Base-by-base conservation (phyloP, 2,797 vertebrate species). In the Stomatorhinus walkeri region DNA sequence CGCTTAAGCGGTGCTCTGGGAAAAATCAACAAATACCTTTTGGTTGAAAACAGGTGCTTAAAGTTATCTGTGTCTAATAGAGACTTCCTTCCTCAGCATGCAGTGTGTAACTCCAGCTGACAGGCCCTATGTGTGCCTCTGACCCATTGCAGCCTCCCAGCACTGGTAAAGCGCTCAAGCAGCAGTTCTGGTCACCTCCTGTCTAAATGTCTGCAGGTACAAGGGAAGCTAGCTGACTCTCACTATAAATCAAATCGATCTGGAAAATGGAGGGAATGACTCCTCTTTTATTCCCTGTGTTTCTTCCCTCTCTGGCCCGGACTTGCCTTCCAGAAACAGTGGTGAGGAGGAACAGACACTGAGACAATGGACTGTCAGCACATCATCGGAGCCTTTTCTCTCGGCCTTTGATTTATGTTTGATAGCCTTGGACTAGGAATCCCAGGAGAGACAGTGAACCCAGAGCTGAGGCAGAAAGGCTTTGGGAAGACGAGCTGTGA, bases 61-160 rank as follows among this genome's bases (percentile, higher is more conserved):
- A 43, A 85, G 16, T 88, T 84, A 88, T 88, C 88, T 84, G 76
- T 88, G 68, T 32, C 72, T 89, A 85, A 85, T 85, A 64, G 52
- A 85, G 52, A 61, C 88, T 89, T 85, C 81, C 88, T 64, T 61
- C 81, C 88, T 22, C 54, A 89, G 36, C 52, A 49, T 22, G 54
- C 54, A 40, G 32, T 43, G 22, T 89, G 88, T 85, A 64, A 87
- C 6, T 86, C 49, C 72, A 79, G 48, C 61, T 88, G 87, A 88
- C 84, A 56, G 28, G 84, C 84, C 51, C 51, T 54, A 22, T 86
- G 54, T 64, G 2, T 0, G 40, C 28, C 49, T 85, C 12, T 32
- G 84, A 85, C 24, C 48, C 28, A 19, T 28, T 16, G 49, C 49
- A 85, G 49, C 1, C 51, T 87, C 36, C 40, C 36, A 87, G 54